phyloP scores from a whole-genome alignment of 2,113 vertebrate species.

The Charadrius vociferus region DNA sequence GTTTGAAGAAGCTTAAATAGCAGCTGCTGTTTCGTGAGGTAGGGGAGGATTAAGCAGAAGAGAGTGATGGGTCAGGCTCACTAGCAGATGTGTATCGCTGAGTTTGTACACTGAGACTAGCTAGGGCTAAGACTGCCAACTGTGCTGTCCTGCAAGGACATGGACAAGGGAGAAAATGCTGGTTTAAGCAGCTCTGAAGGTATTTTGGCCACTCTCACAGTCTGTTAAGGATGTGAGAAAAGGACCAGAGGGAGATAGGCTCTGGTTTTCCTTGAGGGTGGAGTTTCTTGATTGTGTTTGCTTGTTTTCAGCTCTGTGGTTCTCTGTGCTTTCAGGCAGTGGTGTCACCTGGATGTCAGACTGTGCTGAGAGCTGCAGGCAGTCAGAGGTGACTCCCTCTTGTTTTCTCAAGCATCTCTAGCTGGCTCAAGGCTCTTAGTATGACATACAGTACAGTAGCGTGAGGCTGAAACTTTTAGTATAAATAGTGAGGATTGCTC shows the following conservation, averaged over 20 bases:
- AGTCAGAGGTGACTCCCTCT: background rate
- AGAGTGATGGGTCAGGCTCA: background rate
- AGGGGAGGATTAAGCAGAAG: background rate
- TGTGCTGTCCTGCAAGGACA: background rate
- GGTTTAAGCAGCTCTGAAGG: background rate
- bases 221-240: background rate
- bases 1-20: background rate
- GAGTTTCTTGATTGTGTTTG: background rate
- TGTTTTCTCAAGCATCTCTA: background rate
- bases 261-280: background rate
- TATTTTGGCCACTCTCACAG: background rate
- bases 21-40: background rate
- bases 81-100: background rate
- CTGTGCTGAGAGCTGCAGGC: background rate
- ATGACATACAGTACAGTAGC: background rate
- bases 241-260: background rate
- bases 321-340: background rate
- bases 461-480: background rate
- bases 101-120: background rate
- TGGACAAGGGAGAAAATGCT: background rate
- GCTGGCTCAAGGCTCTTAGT: background rate
- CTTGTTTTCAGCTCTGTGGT: background rate
- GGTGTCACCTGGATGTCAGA: fast-evolving
- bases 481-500: background rate
- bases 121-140: background rate